These are phyloP conservation scores for Nothobranchius furzeri DNA, from an alignment of 2,113 vertebrate species.

Conservation along the genomic window DNA sequence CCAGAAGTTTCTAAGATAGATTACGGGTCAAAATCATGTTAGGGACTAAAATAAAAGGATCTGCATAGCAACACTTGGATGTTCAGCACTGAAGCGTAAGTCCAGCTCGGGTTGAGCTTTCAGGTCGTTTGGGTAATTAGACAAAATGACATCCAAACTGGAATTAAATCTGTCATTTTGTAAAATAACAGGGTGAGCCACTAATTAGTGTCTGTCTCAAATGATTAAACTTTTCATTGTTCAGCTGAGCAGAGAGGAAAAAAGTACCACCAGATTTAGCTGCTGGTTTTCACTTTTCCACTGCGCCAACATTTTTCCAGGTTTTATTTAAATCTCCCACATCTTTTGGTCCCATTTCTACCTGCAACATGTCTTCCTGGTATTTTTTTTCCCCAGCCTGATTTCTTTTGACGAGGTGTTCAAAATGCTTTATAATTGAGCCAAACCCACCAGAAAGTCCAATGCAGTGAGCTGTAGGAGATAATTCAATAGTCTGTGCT, in stretches of 20 bases:
- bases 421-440: conserved; percentile 9
- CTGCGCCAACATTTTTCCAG: neutral
- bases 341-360: neutral
- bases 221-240: conserved; percentile 30
- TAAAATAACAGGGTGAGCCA: conserved; percentile 14
- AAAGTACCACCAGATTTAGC: conserved; percentile 36
- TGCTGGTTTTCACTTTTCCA: conserved; percentile 4
- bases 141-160: conserved; percentile 1
- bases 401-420: conserved; percentile 16
- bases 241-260: conserved; percentile 20
- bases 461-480: conserved; percentile 10
- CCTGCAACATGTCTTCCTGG: neutral
- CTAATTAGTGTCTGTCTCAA: conserved; percentile 14
- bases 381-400: neutral
- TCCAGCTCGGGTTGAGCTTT: neutral
- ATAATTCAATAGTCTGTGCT: conserved; percentile 40
- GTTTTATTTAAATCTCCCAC: neutral
- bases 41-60: neutral
- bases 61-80: neutral
- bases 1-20: neutral
- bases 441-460: conserved; percentile 24
- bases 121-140: neutral
- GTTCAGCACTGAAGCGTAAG: neutral
- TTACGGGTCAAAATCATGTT: neutral
- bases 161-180: conserved; percentile 10